Conservation (phyloP, 1,140 invertebrate species). For the Melitaea cinxia region DNA sequence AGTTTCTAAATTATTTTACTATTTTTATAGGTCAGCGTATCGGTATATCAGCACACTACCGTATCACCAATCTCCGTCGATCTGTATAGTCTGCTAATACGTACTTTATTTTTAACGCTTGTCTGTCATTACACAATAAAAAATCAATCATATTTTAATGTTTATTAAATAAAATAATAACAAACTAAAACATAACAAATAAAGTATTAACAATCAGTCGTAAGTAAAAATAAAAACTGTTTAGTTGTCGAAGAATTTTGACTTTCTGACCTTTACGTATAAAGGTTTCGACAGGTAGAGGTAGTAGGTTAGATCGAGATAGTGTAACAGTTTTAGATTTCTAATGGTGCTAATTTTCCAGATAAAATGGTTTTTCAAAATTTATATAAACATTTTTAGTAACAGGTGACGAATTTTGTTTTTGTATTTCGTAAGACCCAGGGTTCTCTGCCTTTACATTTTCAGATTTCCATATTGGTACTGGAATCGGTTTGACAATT, state of each 20-base stretch:
- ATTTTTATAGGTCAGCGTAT: too few species aligned
- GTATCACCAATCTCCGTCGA: too few species aligned
- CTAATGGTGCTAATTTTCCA: conserved; percentile 39
- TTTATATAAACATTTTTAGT: conserved; percentile 42
- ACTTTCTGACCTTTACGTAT: conserved; percentile 40
- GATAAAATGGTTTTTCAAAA: conserved; percentile 37
- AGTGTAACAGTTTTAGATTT: too few species aligned
- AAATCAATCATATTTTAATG: background rate
- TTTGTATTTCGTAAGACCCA: conserved; percentile 38
- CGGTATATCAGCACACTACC: too few species aligned
- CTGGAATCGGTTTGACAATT: conserved; percentile 44
- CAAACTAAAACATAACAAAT: conserved; percentile 21
- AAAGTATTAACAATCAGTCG: conserved; percentile 13
- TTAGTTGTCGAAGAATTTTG: conserved; percentile 37
- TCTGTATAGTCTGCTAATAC: too few species aligned
- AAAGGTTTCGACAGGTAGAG: conserved; percentile 41
- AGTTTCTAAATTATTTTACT: too few species aligned
- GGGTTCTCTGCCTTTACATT: conserved; percentile 39
- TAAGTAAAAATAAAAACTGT: conserved; percentile 4
- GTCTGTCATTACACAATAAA: background rate
- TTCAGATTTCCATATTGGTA: conserved; percentile 39
- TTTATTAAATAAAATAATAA: conserved; percentile 27
- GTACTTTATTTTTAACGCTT: too few species aligned
- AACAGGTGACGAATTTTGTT: conserved; percentile 29
- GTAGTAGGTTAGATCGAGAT: too few species aligned